phyloP scores from a whole-genome alignment of 1,140 invertebrate genomes.

The Nixonia krombeini region DNA sequence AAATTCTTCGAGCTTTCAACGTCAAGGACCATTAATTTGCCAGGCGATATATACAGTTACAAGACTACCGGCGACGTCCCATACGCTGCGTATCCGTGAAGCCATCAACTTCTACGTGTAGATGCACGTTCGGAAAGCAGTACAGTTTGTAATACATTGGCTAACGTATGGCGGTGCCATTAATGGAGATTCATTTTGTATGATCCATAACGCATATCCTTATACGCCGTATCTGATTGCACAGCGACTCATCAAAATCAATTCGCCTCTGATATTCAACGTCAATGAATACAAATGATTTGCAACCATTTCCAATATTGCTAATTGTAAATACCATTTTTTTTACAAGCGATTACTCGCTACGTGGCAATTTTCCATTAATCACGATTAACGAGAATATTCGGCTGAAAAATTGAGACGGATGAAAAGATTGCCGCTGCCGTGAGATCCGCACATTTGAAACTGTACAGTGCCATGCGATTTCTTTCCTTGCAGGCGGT shows the following conservation, averaged over 20 bases:
- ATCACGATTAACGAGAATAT: too few relatives aligned
- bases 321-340: too few relatives aligned
- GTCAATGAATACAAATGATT: too few relatives aligned
- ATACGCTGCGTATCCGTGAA: constrained; percentile 33
- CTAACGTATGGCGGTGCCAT: constrained; percentile 27
- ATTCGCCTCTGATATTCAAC: too few relatives aligned
- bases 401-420: too few relatives aligned
- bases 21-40: constrained; percentile 50
- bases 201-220: neutral
- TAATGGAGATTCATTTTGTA: constrained; percentile 32
- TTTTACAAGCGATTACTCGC: too few relatives aligned
- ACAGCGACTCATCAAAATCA: too few relatives aligned
- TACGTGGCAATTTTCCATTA: too few relatives aligned
- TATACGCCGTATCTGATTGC: too few relatives aligned
- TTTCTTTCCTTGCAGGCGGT: constrained; percentile 37
- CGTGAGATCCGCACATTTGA: too few relatives aligned
- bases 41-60: constrained; percentile 41
- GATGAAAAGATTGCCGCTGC: too few relatives aligned
- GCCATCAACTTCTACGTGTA: constrained; percentile 40
- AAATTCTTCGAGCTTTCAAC: constrained; percentile 47
- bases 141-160: constrained; percentile 29
- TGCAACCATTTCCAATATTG: too few relatives aligned
- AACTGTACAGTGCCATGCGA: constrained; percentile 37
- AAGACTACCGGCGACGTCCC: constrained; percentile 30
- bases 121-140: constrained; percentile 36